Base-by-base conservation (phyloP, 2,113 vertebrate species). In the Brachyhypopomus gauderio region DNA sequence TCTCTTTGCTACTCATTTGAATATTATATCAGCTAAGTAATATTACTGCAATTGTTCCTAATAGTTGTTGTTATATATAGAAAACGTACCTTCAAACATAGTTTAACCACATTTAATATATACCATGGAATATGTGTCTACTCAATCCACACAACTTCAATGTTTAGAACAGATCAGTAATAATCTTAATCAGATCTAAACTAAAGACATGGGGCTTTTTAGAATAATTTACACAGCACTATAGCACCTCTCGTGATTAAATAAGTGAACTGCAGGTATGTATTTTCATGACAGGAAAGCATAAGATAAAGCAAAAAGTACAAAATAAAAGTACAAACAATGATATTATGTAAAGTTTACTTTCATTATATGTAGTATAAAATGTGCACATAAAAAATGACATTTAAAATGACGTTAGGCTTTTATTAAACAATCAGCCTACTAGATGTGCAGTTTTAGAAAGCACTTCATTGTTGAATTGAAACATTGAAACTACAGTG, bases 331-430 rank as follows among this genome's bases (percentile, higher is more conserved):
- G 72, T 30, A 69, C 16, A 73, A 60, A 25, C 22, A 8, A 69
- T 8, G 48, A 59, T 70, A 90, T 91, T 90, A 93, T 19, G 88
- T 91, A 94, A 89, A 88, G 89, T 95, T 95, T 95, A 95, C 94
- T 96, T 93, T 90, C 92, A 92, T 95, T 78, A 88, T 90, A 92
- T 86, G 85, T 92, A 89, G 78, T 84, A 87, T 75, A 85, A 94
- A 94, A 91, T 92, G 85, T 93, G 91, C 90, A 94, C 91, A 92
- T 91, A 2, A 94, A 91, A 87, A 83, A 62, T 48, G 69, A 86
- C 78, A 80, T 48, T 62, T 78, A 4, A 81, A 77, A 74, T 41
- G 63, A 66, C 34, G 56, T 78, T 81, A 79, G 45, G 72, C 77
- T 73, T 58, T 78, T 72, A 63, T 23, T 74, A 78, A 66, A 67